Conservation (phyloP, 2,888 invertebrate genomes). For the Malthinus seriepunctatus region DNA sequence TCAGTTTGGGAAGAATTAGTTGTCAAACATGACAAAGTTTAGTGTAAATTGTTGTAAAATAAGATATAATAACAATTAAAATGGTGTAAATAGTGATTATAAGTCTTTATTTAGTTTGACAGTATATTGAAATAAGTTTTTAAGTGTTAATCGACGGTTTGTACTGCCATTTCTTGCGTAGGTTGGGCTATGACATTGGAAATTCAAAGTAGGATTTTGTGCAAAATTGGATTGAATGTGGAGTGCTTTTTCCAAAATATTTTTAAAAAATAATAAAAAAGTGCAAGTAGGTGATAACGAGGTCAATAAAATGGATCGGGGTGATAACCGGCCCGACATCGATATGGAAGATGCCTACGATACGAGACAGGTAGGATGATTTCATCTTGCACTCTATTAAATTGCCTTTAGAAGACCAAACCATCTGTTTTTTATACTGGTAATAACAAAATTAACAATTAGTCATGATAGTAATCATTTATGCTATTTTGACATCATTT, state of each 20-base stretch:
- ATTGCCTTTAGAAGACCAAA: conserved; percentile 4
- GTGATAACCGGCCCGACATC: conserved; percentile 61
- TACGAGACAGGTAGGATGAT: conserved; percentile 64
- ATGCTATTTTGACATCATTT: too few species aligned
- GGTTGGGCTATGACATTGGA: conserved; percentile 55
- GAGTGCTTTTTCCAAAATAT: conserved; percentile 54
- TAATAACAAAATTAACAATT: not conserved
- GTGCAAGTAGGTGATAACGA: conserved; percentile 40
- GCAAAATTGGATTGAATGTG: conserved; percentile 51
- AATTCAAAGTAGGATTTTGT: conserved; percentile 45
- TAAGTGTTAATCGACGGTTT: conserved; percentile 11
- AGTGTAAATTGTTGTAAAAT: conserved; percentile 13
- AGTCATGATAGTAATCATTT: conserved; percentile 4
- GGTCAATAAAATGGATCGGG: conserved; percentile 47
- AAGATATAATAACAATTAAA: conserved; percentile 10
- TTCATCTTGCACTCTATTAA: conserved; percentile 18
- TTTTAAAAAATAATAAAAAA: conserved; percentile 48
- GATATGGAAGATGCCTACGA: conserved; percentile 65
- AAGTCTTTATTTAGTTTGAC: not conserved
- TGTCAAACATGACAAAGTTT: conserved; percentile 38
- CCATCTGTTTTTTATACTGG: conserved; percentile 20
- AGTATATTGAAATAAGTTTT: not conserved
- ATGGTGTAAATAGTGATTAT: conserved; percentile 13
- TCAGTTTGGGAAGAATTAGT: conserved; percentile 47
- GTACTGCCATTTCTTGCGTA: conserved; percentile 38